Evolutionary conservation across 1,140 invertebrate genomes (phyloP).

Genomic region (Halesus radiatus): DNA sequence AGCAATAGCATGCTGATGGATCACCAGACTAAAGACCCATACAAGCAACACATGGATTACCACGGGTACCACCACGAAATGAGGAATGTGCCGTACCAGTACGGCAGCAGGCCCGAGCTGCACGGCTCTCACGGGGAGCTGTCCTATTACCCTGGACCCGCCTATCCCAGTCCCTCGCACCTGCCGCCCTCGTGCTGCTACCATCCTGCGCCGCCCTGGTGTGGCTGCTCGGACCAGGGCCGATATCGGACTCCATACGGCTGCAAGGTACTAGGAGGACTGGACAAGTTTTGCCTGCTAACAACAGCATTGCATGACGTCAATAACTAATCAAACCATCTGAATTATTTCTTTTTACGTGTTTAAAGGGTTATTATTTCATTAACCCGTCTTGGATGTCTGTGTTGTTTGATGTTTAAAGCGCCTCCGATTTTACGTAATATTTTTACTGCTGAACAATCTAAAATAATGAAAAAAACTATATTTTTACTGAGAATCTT

Average conservation of each 20-base stretch:
- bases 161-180: constrained; percentile 42
- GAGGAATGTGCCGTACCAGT: constrained; percentile 48
- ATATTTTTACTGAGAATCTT: too few relatives aligned
- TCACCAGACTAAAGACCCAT: constrained; percentile 47
- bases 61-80: constrained; percentile 57
- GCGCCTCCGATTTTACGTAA: too few relatives aligned
- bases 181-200: constrained; percentile 57
- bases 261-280: constrained; percentile 52
- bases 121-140: constrained; percentile 55
- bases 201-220: constrained; percentile 60
- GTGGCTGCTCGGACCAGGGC: constrained; percentile 60
- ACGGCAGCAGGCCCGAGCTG: constrained; percentile 52
- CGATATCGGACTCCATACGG: constrained; percentile 60
- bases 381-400: too few relatives aligned
- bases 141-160: constrained; percentile 58
- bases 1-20: constrained; percentile 64
- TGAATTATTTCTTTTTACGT: too few relatives aligned
- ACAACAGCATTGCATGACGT: constrained; percentile 40
- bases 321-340: constrained; percentile 35
- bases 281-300: constrained; percentile 21
- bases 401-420: too few relatives aligned
- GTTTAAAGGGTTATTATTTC: too few relatives aligned
- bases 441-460: neutral
- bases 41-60: constrained; percentile 57
- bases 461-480: neutral